phyloP scores from a whole-genome alignment of 2,797 vertebrate species.

The Choloepus didactylus region DNA sequence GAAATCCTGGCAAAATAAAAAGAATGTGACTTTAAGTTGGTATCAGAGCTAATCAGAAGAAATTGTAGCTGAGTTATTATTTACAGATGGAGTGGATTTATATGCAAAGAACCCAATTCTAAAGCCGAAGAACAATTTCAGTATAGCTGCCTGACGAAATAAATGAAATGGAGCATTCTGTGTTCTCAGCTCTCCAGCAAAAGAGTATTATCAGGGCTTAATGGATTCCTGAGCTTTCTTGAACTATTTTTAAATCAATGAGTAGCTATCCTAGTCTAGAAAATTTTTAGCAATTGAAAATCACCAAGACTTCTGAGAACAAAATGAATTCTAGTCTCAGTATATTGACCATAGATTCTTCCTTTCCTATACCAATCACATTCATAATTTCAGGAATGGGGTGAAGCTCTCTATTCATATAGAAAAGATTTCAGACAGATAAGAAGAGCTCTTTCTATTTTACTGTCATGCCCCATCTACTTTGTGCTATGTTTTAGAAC shows the following conservation, averaged over 20 bases:
- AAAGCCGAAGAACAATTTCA: background rate
- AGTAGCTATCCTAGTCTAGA: background rate
- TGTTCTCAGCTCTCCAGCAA: background rate
- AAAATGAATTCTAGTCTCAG: background rate
- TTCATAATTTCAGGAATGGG: background rate
- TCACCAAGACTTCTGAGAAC: background rate
- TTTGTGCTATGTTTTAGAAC: background rate
- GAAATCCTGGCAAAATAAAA: constrained; percentile 8
- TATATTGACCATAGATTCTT: background rate
- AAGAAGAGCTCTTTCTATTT: background rate
- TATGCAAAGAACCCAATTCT: background rate
- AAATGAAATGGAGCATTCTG: background rate
- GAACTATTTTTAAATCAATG: background rate
- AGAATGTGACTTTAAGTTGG: background rate
- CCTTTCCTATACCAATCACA: background rate
- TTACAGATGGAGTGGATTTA: background rate
- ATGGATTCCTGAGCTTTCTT: background rate
- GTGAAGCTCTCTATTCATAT: background rate
- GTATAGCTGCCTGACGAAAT: background rate
- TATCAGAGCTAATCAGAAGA: background rate
- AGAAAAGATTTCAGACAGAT: background rate
- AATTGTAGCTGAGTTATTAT: background rate
- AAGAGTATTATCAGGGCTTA: background rate
- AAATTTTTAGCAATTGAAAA: background rate
- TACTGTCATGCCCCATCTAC: background rate